Conservation (phyloP, 2,797 vertebrate genomes). For the Valencia hispanica region DNA sequence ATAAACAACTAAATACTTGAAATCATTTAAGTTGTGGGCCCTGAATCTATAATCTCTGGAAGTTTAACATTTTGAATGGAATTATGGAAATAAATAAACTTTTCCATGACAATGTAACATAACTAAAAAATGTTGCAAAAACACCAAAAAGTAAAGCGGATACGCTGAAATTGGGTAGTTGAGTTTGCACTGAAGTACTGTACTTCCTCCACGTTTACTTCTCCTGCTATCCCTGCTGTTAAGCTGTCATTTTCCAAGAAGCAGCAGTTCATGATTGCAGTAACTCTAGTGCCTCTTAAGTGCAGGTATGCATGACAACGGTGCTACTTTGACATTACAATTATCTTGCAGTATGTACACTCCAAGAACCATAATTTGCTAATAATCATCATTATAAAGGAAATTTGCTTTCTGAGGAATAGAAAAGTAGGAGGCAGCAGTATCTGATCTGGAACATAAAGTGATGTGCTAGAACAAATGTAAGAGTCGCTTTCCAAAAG, state of each 20-base stretch:
- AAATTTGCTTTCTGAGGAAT: neutral
- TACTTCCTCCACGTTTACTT: neutral
- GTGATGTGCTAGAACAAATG: neutral
- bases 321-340: neutral
- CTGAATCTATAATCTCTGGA: no score
- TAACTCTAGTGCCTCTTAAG: neutral
- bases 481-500: neutral
- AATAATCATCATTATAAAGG: neutral
- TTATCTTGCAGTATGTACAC: neutral
- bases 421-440: no score
- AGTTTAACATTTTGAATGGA: no score
- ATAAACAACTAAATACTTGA: no score
- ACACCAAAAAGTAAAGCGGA: neutral
- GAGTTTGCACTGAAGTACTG: neutral
- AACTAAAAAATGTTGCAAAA: neutral
- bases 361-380: neutral
- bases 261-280: neutral
- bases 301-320: neutral
- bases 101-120: neutral
- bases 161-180: neutral
- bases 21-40: no score
- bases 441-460: neutral
- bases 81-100: no score
- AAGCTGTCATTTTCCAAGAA: neutral
- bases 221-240: neutral